Evolutionary conservation across 30 jellyfish, hydroid and myxozoan species (phyloP).

Genomic region (Hydractinia symbiolongicarpus): DNA sequence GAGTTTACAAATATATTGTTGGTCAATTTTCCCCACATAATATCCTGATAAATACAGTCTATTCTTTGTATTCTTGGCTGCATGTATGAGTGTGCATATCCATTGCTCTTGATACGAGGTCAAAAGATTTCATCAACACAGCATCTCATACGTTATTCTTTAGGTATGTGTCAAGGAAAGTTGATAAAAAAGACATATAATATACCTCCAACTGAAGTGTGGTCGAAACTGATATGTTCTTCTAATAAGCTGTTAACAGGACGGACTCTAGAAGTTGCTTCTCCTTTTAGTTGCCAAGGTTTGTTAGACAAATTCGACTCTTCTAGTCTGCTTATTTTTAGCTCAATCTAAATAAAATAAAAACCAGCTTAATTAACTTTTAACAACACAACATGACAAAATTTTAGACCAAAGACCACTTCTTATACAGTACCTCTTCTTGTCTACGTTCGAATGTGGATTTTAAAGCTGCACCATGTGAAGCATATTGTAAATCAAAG

Average conservation of each 20-base stretch:
- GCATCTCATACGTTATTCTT: no score
- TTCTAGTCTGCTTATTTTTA: constrained; percentile 57
- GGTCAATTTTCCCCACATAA: no score
- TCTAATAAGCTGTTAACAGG: constrained; percentile 84
- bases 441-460: constrained; percentile 16
- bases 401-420: background rate
- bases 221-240: constrained; percentile 81
- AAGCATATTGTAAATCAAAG: no score
- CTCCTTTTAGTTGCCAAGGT: constrained; percentile 98
- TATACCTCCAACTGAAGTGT: constrained; percentile 88
- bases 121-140: no score
- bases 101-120: no score
- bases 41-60: no score
- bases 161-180: background rate
- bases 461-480: background rate
- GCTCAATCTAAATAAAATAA: constrained; percentile 45
- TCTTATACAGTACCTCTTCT: background rate
- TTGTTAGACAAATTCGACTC: constrained; percentile 64
- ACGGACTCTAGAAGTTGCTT: constrained; percentile 74
- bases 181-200: background rate
- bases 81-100: no score
- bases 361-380: background rate
- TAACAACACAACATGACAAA: background rate
- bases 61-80: no score
- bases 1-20: no score